Conservation (phyloP, 2,888 invertebrate genomes). For the Sympetrum striolatum region DNA sequence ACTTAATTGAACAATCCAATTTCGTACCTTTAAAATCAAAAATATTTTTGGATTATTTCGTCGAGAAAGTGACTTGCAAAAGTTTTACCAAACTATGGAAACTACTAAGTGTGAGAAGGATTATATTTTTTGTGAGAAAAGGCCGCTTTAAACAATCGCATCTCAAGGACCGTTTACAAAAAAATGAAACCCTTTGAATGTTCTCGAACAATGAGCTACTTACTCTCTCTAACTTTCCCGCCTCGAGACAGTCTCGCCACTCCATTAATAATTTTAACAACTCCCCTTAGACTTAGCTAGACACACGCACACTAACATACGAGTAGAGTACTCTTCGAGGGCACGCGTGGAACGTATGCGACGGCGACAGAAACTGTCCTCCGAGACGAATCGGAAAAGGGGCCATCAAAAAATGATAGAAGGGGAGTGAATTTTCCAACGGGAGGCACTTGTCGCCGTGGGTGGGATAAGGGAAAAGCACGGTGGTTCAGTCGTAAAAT, state of each 20-base stretch:
- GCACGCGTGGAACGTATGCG: background rate
- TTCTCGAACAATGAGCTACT: background rate
- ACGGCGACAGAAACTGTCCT: background rate
- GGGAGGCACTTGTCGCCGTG: background rate
- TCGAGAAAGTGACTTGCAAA: too few relatives aligned
- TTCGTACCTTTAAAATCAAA: too few relatives aligned
- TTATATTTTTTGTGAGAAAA: background rate
- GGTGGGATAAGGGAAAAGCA: background rate
- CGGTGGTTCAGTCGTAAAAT: background rate
- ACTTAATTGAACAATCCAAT: too few relatives aligned
- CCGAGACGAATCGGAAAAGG: background rate
- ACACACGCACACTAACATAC: background rate
- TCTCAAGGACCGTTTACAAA: background rate
- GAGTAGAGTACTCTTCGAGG: background rate
- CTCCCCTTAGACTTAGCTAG: background rate
- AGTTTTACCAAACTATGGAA: too few relatives aligned
- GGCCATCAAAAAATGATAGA: background rate
- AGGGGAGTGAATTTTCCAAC: background rate
- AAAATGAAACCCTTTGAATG: background rate
- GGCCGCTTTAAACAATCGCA: background rate
- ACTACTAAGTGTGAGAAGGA: background rate
- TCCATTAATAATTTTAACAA: background rate
- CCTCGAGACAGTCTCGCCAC: background rate
- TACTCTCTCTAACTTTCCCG: background rate
- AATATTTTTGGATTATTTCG: too few relatives aligned